Evolutionary conservation across 1,140 invertebrate genomes (phyloP).

Genomic region (Arctopsyche grandis): DNA sequence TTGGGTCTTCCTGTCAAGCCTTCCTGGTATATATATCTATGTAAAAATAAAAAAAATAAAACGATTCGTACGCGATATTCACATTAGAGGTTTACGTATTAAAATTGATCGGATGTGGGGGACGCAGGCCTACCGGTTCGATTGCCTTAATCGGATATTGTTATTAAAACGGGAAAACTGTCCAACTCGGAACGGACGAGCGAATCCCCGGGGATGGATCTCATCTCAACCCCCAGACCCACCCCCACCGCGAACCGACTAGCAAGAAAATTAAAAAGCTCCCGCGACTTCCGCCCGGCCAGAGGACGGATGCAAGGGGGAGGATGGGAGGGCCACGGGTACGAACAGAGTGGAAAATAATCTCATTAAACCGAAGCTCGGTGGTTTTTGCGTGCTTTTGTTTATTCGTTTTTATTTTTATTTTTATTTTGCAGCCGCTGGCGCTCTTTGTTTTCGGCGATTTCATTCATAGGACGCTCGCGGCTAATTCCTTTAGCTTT

Average conservation of each 20-base stretch:
- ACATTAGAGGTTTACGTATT: too few species aligned
- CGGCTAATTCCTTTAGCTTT: conserved; percentile 16
- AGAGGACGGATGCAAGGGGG: background rate
- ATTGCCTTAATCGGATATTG: conserved; percentile 13
- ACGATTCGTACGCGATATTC: too few species aligned
- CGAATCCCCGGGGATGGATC: conserved; percentile 17
- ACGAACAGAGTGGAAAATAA: conserved; percentile 28
- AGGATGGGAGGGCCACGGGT: background rate
- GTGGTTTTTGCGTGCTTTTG: conserved; percentile 21
- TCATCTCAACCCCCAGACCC: background rate
- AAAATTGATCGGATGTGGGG: too few species aligned
- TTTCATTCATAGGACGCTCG: conserved; percentile 18
- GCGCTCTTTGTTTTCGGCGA: conserved; percentile 14
- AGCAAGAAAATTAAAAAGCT: conserved; percentile 40
- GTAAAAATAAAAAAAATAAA: too few species aligned
- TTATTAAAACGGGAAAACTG: conserved; percentile 33
- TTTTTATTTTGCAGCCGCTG: background rate
- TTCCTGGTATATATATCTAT: too few species aligned
- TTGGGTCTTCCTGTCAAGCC: too few species aligned
- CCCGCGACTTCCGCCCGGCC: conserved; percentile 6
- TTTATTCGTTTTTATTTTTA: conserved; percentile 12
- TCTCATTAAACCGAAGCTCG: conserved; percentile 34
- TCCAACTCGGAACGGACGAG: background rate
- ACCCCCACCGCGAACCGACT: background rate
- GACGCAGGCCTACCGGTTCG: too few species aligned